Evolutionary conservation across 2,888 invertebrate species (phyloP).

Genomic region (Scaptomyza flava): DNA sequence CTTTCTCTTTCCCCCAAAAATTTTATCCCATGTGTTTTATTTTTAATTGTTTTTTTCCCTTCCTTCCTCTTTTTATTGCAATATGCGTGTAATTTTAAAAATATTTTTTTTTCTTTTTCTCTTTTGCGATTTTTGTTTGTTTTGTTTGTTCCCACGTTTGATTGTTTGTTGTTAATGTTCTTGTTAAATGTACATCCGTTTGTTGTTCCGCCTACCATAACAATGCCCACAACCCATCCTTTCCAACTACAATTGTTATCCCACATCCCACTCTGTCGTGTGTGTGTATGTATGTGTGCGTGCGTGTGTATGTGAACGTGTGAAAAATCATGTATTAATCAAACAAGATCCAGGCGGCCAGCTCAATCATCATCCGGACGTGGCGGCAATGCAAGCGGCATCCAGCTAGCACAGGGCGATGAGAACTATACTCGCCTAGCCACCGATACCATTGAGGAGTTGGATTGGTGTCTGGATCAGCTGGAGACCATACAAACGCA

Average conservation of each 20-base stretch:
- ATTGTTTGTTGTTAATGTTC: slow-evolving; percentile 25
- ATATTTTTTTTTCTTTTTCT: slow-evolving; percentile 6
- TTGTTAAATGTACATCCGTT: slow-evolving; percentile 11
- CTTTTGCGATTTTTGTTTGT: slow-evolving; percentile 21
- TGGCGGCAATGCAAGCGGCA: slow-evolving; percentile 79
- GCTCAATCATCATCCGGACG: slow-evolving; percentile 83
- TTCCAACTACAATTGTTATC: not conserved
- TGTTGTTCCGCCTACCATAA: slow-evolving; percentile 11
- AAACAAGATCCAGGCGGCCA: slow-evolving; percentile 84
- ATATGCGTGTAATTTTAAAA: slow-evolving; percentile 14
- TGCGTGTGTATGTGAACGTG: slow-evolving; percentile 52
- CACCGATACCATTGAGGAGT: slow-evolving; percentile 98
- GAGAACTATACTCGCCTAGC: slow-evolving; percentile 97
- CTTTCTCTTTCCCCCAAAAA: not conserved
- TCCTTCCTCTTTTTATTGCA: slow-evolving; percentile 1
- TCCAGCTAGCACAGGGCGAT: slow-evolving; percentile 87
- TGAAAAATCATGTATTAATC: slow-evolving; percentile 80
- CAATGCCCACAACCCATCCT: slow-evolving; percentile 12
- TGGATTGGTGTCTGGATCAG: slow-evolving; percentile 99
- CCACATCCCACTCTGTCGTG: slow-evolving; percentile 11
- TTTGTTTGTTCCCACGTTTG: slow-evolving; percentile 10
- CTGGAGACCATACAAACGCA: slow-evolving; percentile 99
- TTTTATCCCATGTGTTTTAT: not conserved
- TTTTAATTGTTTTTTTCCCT: slow-evolving; percentile 5
- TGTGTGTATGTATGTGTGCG: slow-evolving; percentile 50